Evolutionary conservation across 2,113 vertebrate species (phyloP), one percentile per base, ranked within the genome.

Genomic region (Aphelocoma coerulescens): DNA sequence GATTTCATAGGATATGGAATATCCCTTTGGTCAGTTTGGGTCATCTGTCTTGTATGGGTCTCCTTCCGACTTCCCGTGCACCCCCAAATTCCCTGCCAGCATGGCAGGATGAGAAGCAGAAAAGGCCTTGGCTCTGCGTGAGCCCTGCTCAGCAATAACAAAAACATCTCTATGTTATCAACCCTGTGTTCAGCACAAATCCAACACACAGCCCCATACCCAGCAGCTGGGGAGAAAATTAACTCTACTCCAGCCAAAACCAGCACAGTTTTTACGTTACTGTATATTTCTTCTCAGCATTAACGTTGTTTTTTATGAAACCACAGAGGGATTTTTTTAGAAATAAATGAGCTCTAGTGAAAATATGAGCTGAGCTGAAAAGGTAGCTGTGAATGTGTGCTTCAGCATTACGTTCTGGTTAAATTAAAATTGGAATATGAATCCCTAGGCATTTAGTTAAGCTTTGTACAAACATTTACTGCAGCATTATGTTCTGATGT

Each of bases 351-450:
- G 8, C 20, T 88, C 3, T 58, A 35, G 35, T 69, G 44, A 79
- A 86, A 89, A 58, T 68, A 67, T 4, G 32, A 77, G 24, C 65
- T 85, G 62, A 95, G 30, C 27, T 37, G 69, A 91, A 89, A 92
- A 78, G 52, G 51, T 79, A 69, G 62, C 22, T 61, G 17, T 85
- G 54, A 89, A 55, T 27, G 4, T 63, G n/a, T 71, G 22, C 49
- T 94, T 68, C 49, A 57, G 51, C 57, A 44, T 92, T 81, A 65
- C 2, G 3, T 85, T 88, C 48, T 75, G 57, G 71, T 44, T 76
- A 84, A 93, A 84, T 91, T 69, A 84, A 88, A 96, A 80, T 55
- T 68, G 59, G 46, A 88, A 67, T 81, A 46, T 72, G 49, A 92
- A 74, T 85, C 79, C 44, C 57, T 49, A 52, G 66, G 69, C 37